Evolutionary conservation across 2,113 vertebrate genomes (phyloP), one percentile per base, ranked within the genome.

Genomic region (Tylochromis polylepis): DNA sequence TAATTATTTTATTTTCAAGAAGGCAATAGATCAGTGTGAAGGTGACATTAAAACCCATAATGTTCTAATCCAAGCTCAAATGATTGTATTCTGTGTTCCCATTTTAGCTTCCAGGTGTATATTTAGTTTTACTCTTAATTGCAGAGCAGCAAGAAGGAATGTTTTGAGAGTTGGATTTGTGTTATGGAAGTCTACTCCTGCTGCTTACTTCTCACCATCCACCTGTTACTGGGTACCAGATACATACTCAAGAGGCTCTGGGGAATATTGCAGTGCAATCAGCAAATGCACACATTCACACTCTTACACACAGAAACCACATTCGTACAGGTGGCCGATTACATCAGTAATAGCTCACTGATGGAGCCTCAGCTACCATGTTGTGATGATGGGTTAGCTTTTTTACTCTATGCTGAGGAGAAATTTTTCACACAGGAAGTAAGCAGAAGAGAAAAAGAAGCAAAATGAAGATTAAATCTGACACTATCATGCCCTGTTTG

Each of bases 271-370:
- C 55, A 80, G 77, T 56, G 62, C 79, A 49, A 82, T 87, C 75
- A 88, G 82, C 49, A 62, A 84, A 62, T 62, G 59, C 77, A 77
- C 46, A 88, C 72, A 77, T 36, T 77, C 82, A 78, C 85, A 82
- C 82, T 14, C 27, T 67, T 56, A 60, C 59, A 65, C 41, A 79
- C 43, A 80, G 49, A 88, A n/a, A 79, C 49, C 51, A 31, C 84
- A 91, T 62, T 91, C 49, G 16, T 72, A 89, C 93, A 94, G 91
- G 90, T 93, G 91, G 91, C 58, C 84, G 81, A 86, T 91, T 83
- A 83, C 80, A 87, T 88, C 43, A 85, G 90, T 92, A 91, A 93
- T 88, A 84, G 86, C 31, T 85, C 92, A 58, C 91, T 92, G 89
- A 94, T 65, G 58, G 82, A 58, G 83, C 15, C 77, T n/a, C 53